Evolutionary conservation across 1,140 invertebrate genomes (phyloP), one percentile per base, ranked within the genome.

Genomic region (Camponotus pennsylvanicus): DNA sequence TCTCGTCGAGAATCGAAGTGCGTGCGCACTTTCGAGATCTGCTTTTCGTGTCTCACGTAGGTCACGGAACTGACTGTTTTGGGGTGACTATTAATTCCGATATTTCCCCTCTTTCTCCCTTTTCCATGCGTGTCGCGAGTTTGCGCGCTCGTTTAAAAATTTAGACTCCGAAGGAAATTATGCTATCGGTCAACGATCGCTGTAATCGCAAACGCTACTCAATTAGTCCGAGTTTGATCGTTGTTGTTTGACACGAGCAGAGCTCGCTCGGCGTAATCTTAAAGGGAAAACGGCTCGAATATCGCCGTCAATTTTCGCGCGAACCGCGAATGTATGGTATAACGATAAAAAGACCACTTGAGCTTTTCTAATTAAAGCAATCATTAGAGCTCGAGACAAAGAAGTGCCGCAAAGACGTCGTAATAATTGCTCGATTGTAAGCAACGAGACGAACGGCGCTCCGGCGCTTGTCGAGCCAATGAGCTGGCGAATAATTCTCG

Each of bases 61-160:
- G 84, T 86, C 71, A 89, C 66, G 86, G 89, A 90, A 90, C 86
- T 61, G 83, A 88, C 86, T 88, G 82, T 90, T 88, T 84, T 75
- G 78, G 80, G 69, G 40, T 34, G 79, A 73, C 40, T 83, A 73
- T 83, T 83, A 83, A 73, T 67, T 61, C 37, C 55, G 18, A 18
- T 83, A 52, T 82, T 13, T 49, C 15, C 15, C 11, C 11, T 15
- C 49, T 15, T 52, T 52, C 49, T 49, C 45, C 13, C 45, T 49
- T 15, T 49, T 15, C n/a, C 18, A 59, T 82, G 79, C 79, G 55
- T 82, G 79, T 61, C 27, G 55, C 37, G 55, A 27, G 34, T 34
- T 49, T 67, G 52, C 78, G 52, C 78, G 66, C 34, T 80, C 42
- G 57, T 83, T 83, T 45, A 83, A 75, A 75, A 83, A 83, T 83